Evolutionary conservation across 1,140 invertebrate species (phyloP).

Genomic region (Drosophila fuyamai): DNA sequence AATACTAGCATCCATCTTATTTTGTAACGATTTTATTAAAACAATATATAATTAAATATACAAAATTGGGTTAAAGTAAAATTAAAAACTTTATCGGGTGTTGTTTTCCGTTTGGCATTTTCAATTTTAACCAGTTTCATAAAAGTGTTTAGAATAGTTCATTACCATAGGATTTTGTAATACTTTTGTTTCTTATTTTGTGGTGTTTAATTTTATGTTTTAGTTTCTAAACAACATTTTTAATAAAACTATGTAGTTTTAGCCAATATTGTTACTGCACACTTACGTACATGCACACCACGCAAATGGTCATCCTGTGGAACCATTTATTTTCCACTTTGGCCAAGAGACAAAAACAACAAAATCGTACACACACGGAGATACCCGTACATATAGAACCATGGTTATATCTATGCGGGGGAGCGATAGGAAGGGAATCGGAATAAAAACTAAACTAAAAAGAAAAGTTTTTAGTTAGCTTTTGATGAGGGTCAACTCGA

Average conservation of each 20-base stretch:
- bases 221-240: background rate
- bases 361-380: constrained; percentile 32
- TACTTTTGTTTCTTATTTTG: no score
- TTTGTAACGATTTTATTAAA: background rate
- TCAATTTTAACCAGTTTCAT: no score
- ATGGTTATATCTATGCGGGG: constrained; percentile 17
- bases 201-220: no score
- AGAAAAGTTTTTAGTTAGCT: constrained; percentile 82
- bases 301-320: constrained; percentile 82
- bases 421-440: constrained; percentile 12
- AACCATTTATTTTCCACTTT: constrained; percentile 84
- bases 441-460: constrained; percentile 65
- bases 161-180: no score
- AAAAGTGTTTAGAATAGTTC: no score
- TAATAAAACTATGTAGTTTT: background rate
- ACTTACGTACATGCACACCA: constrained; percentile 39
- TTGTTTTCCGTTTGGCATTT: no score
- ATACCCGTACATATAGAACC: constrained; percentile 9
- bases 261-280: background rate
- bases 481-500: constrained; percentile 82
- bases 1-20: background rate
- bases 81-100: no score
- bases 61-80: no score
- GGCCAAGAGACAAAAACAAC: constrained; percentile 69
- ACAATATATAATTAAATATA: background rate